phyloP scores from a whole-genome alignment of 2,797 vertebrate species.

The Smutsia gigantea region DNA sequence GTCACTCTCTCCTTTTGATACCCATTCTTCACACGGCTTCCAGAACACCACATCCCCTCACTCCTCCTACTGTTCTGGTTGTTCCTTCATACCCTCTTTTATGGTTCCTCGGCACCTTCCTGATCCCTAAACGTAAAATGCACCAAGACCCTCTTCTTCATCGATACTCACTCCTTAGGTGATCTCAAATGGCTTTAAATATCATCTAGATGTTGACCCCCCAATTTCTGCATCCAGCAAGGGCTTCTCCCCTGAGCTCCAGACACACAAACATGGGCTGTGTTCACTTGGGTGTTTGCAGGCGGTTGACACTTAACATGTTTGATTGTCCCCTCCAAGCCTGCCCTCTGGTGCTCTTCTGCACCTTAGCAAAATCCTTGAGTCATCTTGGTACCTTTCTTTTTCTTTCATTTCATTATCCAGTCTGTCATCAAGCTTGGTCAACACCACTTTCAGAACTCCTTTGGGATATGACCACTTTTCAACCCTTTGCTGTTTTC shows the following conservation, averaged over 20 bases:
- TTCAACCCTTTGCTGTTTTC: not conserved
- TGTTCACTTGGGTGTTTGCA: accelerated
- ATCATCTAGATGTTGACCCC: not conserved
- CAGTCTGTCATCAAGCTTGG: not conserved
- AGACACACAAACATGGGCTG: accelerated
- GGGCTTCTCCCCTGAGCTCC: not conserved
- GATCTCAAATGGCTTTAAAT: not conserved
- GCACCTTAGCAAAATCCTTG: not conserved
- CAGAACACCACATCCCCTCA: not conserved
- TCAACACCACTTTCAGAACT: not conserved
- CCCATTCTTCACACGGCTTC: not conserved
- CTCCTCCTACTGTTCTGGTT: not conserved
- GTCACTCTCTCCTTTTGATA: not conserved
- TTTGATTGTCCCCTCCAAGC: not conserved
- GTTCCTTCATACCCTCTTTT: not conserved
- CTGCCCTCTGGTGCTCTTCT: no score
- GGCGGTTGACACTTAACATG: not conserved
- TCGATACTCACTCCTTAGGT: no score
- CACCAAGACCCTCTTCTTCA: not conserved
- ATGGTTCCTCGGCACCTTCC: not conserved
- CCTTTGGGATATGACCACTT: not conserved
- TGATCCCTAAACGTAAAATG: not conserved
- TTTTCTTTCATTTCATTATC: not conserved
- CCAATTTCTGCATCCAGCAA: not conserved
- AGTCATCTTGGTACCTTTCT: not conserved